Evolutionary conservation across 30 jellyfish, hydroid and myxozoan genomes (phyloP).

Genomic region (Rhopilema esculentum): DNA sequence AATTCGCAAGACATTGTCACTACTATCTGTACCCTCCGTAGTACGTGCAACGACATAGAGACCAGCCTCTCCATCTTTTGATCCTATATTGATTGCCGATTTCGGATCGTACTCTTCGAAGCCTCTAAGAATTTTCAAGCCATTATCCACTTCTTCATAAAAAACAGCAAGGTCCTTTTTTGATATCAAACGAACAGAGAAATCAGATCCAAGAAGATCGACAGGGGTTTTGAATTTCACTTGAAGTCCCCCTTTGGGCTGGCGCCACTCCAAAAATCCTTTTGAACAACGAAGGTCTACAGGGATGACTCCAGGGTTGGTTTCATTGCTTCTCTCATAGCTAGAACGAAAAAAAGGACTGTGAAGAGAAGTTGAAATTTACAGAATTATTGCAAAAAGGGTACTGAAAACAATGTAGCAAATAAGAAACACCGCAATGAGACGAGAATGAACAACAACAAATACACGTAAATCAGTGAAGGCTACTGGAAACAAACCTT

Average conservation of each 20-base stretch:
- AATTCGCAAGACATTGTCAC: not conserved
- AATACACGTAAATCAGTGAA: no score
- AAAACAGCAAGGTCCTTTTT: slow-evolving; percentile 13
- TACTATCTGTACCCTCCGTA: not conserved
- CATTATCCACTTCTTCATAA: slow-evolving; percentile 29
- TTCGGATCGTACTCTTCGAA: slow-evolving; percentile 26
- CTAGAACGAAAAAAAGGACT: not conserved
- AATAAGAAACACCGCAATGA: no score
- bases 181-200: slow-evolving; percentile 21
- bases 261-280: slow-evolving; percentile 45
- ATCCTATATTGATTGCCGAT: slow-evolving; percentile 8
- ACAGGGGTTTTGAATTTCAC: slow-evolving; percentile 40
- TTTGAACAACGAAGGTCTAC: slow-evolving; percentile 37
- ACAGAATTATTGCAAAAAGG: no score
- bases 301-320: slow-evolving; percentile 44
- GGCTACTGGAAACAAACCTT: no score
- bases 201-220: slow-evolving; percentile 47
- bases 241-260: slow-evolving; percentile 50
- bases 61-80: slow-evolving; percentile 34
- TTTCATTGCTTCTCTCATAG: not conserved
- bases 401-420: no score
- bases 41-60: slow-evolving; percentile 35
- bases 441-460: no score
- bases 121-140: slow-evolving; percentile 30
- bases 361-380: no score